phyloP scores from a whole-genome alignment of 2,113 vertebrate genomes.

The Trichomycterus rosablanca region DNA sequence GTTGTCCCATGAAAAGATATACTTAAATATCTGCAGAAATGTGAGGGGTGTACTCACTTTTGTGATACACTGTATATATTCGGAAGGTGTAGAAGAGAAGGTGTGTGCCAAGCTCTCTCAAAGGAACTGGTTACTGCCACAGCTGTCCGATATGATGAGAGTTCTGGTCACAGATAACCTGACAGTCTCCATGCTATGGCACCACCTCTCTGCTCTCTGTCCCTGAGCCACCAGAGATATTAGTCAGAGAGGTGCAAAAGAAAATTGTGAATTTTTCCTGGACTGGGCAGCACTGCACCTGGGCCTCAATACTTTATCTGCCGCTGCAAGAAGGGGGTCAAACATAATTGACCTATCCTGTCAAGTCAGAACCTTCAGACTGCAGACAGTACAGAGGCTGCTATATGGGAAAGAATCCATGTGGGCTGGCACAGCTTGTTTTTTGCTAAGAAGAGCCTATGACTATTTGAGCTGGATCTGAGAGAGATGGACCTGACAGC shows the following conservation, averaged over 20 bases:
- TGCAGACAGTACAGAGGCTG: not conserved
- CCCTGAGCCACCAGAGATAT: no score
- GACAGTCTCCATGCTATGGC: not conserved
- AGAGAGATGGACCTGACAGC: not conserved
- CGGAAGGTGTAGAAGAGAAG: not conserved
- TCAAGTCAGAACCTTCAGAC: not conserved
- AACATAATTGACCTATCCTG: not conserved
- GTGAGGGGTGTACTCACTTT: no score
- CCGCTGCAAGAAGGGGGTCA: not conserved
- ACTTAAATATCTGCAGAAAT: no score
- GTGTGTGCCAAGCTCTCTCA: not conserved
- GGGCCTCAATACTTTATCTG: not conserved
- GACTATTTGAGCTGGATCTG: not conserved
- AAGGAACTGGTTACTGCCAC: not conserved
- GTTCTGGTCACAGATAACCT: not conserved
- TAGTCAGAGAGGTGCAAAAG: not conserved
- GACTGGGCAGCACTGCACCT: not conserved
- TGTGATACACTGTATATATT: no score
- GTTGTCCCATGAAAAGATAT: no score
- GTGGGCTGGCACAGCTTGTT: not conserved
- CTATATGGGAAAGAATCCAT: not conserved
- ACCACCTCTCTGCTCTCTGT: not conserved
- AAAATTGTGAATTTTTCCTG: not conserved
- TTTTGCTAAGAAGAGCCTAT: not conserved
- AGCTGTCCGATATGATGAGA: not conserved